Percentiles rank a stretch among this genome's conserved stretches.
phyloP scores from a whole-genome alignment of 1,140 invertebrate genomes.

The Achroia grisella region DNA sequence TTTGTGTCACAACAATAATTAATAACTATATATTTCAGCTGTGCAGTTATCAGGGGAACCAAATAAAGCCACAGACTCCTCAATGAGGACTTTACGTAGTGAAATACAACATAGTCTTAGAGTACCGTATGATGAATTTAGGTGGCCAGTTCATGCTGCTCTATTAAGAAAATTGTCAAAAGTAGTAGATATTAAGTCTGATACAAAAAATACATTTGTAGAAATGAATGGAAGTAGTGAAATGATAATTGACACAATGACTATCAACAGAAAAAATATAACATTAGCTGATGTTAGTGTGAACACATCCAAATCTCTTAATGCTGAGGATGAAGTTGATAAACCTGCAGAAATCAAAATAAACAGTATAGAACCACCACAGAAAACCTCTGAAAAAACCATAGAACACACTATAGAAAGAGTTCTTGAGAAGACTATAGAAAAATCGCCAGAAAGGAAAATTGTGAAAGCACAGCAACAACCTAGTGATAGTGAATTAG shows the following conservation, averaged over 20 bases:
- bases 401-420: constrained; percentile 7
- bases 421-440: constrained; percentile 12
- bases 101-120: constrained; percentile 50
- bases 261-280: constrained; percentile 32
- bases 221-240: constrained; percentile 60
- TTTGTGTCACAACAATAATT: neutral
- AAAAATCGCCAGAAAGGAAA: constrained; percentile 24
- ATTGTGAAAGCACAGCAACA: constrained; percentile 14
- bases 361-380: constrained; percentile 5
- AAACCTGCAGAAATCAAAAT: constrained; percentile 16
- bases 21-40: constrained; percentile 31
- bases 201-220: constrained; percentile 28
- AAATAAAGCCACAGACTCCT: constrained; percentile 58
- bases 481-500: constrained; percentile 33
- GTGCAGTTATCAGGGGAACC: constrained; percentile 57
- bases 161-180: constrained; percentile 56
- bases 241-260: constrained; percentile 27
- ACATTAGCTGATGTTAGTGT: constrained; percentile 57
- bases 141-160: constrained; percentile 60
- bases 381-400: neutral
- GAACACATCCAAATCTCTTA: constrained; percentile 53
- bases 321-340: constrained; percentile 27
- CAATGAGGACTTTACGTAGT: constrained; percentile 55
- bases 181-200: constrained; percentile 62
- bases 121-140: constrained; percentile 33